Conservation (phyloP, 2,797 vertebrate species). For the Tauraco hartlaubi region DNA sequence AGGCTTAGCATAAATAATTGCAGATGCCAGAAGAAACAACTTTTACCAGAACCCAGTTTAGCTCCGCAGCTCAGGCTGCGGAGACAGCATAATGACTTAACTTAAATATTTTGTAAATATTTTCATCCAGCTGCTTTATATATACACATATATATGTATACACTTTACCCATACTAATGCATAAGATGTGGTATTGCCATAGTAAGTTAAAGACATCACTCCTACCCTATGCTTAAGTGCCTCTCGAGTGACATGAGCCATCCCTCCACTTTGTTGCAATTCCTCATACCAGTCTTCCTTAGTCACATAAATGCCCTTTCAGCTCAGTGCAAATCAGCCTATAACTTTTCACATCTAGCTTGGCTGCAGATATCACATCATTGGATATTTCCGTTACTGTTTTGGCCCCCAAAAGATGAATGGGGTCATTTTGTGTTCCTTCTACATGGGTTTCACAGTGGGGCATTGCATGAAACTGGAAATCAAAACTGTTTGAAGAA, state of each 20-base stretch:
- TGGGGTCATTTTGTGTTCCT: not conserved
- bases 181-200: not conserved
- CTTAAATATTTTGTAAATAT: not conserved
- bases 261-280: not conserved
- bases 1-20: not conserved
- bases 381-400: not conserved
- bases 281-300: not conserved
- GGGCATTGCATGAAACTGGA: not conserved
- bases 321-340: fast-evolving
- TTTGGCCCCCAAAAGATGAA: not conserved
- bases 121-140: not conserved
- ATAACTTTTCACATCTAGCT: not conserved
- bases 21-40: not conserved
- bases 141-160: not conserved
- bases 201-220: not conserved
- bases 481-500: not conserved
- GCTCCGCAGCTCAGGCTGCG: not conserved
- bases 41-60: not conserved
- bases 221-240: not conserved
- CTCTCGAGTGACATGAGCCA: not conserved
- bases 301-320: not conserved
- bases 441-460: not conserved
- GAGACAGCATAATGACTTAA: not conserved
- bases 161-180: not conserved
- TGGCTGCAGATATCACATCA: not conserved